These are phyloP conservation scores for Pedetes capensis DNA, from an alignment of 2,113 vertebrate species.

Conservation along the genomic window DNA sequence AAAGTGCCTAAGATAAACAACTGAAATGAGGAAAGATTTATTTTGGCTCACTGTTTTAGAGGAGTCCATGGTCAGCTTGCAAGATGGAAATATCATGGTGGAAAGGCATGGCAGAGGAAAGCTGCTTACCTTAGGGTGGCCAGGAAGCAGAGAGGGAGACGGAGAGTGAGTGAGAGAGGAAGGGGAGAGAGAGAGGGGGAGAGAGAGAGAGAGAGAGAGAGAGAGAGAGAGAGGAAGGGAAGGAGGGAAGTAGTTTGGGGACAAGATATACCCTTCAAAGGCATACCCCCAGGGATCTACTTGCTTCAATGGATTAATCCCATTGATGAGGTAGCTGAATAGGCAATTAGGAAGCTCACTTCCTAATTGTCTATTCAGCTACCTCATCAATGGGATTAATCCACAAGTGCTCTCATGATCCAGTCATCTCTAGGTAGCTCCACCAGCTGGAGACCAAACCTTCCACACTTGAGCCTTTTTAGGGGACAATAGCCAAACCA, in stretches of 20 bases:
- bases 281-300: neutral
- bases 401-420: neutral
- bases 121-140: neutral
- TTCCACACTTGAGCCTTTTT: neutral
- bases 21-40: neutral
- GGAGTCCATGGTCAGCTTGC: neutral
- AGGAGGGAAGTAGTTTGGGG: neutral
- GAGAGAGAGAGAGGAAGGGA: neutral
- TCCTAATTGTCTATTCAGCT: neutral
- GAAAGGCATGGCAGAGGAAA: neutral
- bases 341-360: too few species aligned
- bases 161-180: too few species aligned
- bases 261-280: neutral
- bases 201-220: neutral
- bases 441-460: neutral
- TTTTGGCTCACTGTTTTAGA: neutral
- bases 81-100: neutral
- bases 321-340: too few species aligned
- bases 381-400: neutral
- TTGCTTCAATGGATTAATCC: too few species aligned
- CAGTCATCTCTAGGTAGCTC: neutral
- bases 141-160: too few species aligned
- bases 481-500: neutral
- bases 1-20: neutral
- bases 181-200: neutral